Conservation (phyloP, 1,140 invertebrate genomes). For the Philaenus spumarius region DNA sequence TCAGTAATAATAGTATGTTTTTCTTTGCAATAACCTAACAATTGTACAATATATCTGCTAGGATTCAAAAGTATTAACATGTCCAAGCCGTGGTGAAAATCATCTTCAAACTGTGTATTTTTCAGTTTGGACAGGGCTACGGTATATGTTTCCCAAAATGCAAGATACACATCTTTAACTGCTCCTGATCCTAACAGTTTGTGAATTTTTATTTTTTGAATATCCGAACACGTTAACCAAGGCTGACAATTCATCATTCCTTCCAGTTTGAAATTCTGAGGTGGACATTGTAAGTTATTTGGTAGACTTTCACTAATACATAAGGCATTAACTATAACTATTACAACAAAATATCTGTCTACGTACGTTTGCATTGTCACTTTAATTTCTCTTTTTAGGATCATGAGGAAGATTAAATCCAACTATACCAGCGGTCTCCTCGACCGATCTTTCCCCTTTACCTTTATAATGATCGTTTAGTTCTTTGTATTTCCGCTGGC, state of each 20-base stretch:
- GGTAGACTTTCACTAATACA: background rate
- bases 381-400: conserved; percentile 48
- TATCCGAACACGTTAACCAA: conserved; percentile 37
- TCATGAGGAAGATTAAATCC: conserved; percentile 80
- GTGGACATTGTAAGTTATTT: conserved; percentile 17
- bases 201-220: conserved; percentile 30
- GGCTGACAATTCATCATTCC: conserved; percentile 37
- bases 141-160: conserved; percentile 35
- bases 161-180: conserved; percentile 40
- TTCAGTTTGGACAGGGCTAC: conserved; percentile 36
- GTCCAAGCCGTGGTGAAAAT: conserved; percentile 43
- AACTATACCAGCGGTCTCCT: conserved; percentile 72
- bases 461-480: conserved; percentile 64
- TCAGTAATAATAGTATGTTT: conserved; percentile 39
- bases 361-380: no score
- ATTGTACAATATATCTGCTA: conserved; percentile 33
- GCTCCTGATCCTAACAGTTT: conserved; percentile 37
- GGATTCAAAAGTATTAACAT: conserved; percentile 38
- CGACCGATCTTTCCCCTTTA: conserved; percentile 65
- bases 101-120: conserved; percentile 34
- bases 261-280: conserved; percentile 32
- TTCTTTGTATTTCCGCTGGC: conserved; percentile 56
- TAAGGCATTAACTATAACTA: no score
- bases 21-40: conserved; percentile 38
- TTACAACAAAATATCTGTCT: no score